Conservation (phyloP, 2,113 vertebrate genomes). For the Crocuta crocuta region DNA sequence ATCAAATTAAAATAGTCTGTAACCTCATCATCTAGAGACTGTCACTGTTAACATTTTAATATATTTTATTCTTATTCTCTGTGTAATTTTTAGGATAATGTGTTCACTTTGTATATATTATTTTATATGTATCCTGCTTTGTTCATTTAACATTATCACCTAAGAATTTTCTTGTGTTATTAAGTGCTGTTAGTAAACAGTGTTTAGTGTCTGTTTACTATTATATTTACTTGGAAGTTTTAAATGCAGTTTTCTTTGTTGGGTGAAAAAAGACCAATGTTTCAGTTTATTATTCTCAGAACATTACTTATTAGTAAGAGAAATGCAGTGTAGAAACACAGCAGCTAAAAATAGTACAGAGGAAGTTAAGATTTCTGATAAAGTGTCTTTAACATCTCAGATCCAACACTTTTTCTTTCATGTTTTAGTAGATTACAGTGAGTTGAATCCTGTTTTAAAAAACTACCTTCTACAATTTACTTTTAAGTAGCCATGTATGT, state of each 20-base stretch:
- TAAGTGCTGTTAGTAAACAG: neutral
- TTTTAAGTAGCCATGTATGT: neutral
- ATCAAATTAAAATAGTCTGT: neutral
- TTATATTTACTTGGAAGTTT: neutral
- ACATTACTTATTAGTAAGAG: conserved; percentile 6
- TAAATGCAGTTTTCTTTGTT: neutral
- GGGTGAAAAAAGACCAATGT: neutral
- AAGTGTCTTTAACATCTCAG: neutral
- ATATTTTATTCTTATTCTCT: neutral
- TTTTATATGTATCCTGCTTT: neutral
- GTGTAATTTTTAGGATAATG: conserved; percentile 21
- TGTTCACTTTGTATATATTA: neutral
- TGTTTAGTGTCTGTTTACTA: neutral
- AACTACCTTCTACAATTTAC: neutral
- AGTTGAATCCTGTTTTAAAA: neutral
- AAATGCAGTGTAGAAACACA: conserved; percentile 3
- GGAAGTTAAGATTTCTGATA: neutral
- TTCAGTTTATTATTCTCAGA: neutral
- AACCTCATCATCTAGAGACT: neutral
- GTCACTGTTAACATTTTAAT: neutral
- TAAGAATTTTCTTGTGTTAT: neutral
- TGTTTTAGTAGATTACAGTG: conserved; percentile 17
- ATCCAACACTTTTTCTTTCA: neutral
- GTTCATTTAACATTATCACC: neutral
- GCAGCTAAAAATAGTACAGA: neutral